A percentile compares a stretch with the other conserved stretches of the same genome.
Evolutionary conservation across 2,113 vertebrate species (phyloP).

Genomic region (Acrocephalus arundinaceus): DNA sequence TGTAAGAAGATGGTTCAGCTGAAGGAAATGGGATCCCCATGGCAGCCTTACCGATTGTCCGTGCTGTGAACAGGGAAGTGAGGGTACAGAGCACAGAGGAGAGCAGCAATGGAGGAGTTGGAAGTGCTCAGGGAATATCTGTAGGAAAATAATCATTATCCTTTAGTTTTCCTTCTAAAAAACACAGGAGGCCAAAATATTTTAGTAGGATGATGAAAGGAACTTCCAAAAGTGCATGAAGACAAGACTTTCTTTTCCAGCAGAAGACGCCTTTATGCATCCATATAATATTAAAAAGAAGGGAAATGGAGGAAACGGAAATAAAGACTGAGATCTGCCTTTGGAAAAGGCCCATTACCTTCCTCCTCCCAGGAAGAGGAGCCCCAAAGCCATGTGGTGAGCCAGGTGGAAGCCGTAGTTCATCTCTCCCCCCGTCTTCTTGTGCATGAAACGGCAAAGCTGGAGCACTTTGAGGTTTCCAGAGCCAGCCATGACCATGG

Average conservation of each 20-base stretch:
- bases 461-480: slow-evolving; percentile 93
- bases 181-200: not conserved
- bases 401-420: slow-evolving; percentile 98
- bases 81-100: slow-evolving; percentile 94
- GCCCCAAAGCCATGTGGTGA: slow-evolving; percentile 95
- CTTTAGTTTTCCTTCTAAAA: not conserved
- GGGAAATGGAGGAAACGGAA: not conserved
- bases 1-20: not conserved
- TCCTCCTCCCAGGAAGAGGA: slow-evolving; percentile 94
- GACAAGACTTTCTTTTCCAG: not conserved
- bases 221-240: not conserved
- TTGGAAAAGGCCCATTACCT: slow-evolving; percentile 75
- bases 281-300: not conserved
- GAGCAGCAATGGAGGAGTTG: slow-evolving; percentile 93
- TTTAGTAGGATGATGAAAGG: not conserved
- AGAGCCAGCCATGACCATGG: slow-evolving; percentile 96
- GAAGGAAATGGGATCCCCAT: not conserved
- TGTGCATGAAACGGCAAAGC: slow-evolving; percentile 95
- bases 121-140: slow-evolving; percentile 96
- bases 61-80: slow-evolving; percentile 97
- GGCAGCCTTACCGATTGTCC: slow-evolving; percentile 86
- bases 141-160: not conserved
- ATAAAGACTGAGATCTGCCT: not conserved
- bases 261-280: accelerated
- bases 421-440: slow-evolving; percentile 93